Evolutionary conservation across 2,888 invertebrate genomes (phyloP).

Genomic region (Megamerina dolium): DNA sequence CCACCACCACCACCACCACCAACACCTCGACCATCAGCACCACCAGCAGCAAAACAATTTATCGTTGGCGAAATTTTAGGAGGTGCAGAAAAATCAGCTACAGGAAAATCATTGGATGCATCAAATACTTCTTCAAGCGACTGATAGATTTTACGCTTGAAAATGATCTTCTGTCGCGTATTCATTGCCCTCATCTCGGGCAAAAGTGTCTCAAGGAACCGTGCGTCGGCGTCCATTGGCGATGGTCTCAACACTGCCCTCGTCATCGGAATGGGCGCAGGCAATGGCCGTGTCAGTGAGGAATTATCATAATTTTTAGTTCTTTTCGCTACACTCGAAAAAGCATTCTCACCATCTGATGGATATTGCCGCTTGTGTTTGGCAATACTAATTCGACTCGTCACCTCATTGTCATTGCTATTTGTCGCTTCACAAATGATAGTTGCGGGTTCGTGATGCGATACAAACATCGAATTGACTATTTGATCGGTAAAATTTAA

Average conservation of each 20-base stretch:
- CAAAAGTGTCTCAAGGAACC: slow-evolving; percentile 24
- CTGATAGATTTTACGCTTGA: slow-evolving; percentile 28
- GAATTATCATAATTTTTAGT: neutral
- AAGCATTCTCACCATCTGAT: too few relatives aligned
- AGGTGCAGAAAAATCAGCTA: neutral
- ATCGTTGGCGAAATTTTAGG: too few relatives aligned
- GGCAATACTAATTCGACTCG: too few relatives aligned
- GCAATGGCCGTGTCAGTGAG: too few relatives aligned
- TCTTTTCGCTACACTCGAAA: neutral
- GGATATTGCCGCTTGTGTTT: too few relatives aligned
- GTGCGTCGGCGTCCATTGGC: slow-evolving; percentile 19
- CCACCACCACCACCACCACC: neutral
- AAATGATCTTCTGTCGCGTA: slow-evolving; percentile 27
- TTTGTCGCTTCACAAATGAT: too few relatives aligned
- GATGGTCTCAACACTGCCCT: too few relatives aligned
- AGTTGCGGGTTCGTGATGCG: too few relatives aligned
- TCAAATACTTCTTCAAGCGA: slow-evolving; percentile 27
- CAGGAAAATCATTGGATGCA: slow-evolving; percentile 25
- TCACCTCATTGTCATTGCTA: too few relatives aligned
- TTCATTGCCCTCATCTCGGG: slow-evolving; percentile 30
- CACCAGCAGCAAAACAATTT: neutral
- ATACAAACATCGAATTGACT: slow-evolving; percentile 14
- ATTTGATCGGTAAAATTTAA: slow-evolving; percentile 12
- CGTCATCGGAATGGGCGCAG: too few relatives aligned
- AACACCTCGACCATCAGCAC: neutral